These are phyloP conservation scores for Leucophenga montana DNA, from an alignment of 2,888 invertebrate genomes.

Conservation along the genomic window DNA sequence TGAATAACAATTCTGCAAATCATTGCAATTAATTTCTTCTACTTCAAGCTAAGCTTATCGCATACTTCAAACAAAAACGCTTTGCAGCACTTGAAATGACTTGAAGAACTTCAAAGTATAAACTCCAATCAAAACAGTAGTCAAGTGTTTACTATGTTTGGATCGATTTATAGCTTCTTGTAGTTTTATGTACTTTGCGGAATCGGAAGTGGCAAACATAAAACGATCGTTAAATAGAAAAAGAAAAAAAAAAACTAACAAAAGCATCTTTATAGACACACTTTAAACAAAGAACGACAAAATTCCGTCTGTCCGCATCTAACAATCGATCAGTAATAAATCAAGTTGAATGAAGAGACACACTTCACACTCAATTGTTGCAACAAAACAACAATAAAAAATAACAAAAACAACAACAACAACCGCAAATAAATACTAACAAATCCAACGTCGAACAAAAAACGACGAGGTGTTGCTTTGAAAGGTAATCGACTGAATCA, in stretches of 20 bases:
- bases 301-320: neutral
- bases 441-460: slow-evolving; percentile 32
- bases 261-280: too few species aligned
- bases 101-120: neutral
- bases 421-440: slow-evolving; percentile 33
- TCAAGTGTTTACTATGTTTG: slow-evolving; percentile 2
- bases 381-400: slow-evolving; percentile 9
- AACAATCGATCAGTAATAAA: slow-evolving; percentile 6
- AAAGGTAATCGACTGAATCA: too few species aligned
- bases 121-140: neutral
- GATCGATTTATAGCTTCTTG: neutral
- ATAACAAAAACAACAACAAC: slow-evolving; percentile 44
- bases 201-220: slow-evolving; percentile 62
- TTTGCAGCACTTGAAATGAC: slow-evolving; percentile 29
- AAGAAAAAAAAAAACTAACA: slow-evolving; percentile 27
- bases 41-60: too few species aligned
- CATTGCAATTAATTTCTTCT: neutral
- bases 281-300: neutral
- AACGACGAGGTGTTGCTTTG: slow-evolving; percentile 41
- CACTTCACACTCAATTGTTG: slow-evolving; percentile 32
- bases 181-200: slow-evolving; percentile 30
- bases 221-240: slow-evolving; percentile 37
- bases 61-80: slow-evolving; percentile 38
- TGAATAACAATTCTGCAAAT: neutral
- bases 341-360: slow-evolving; percentile 35